A percentile compares a stretch with the other conserved stretches of the same genome.
phyloP scores from a whole-genome alignment of 2,113 vertebrate genomes.

The Ceyx melanurus region DNA sequence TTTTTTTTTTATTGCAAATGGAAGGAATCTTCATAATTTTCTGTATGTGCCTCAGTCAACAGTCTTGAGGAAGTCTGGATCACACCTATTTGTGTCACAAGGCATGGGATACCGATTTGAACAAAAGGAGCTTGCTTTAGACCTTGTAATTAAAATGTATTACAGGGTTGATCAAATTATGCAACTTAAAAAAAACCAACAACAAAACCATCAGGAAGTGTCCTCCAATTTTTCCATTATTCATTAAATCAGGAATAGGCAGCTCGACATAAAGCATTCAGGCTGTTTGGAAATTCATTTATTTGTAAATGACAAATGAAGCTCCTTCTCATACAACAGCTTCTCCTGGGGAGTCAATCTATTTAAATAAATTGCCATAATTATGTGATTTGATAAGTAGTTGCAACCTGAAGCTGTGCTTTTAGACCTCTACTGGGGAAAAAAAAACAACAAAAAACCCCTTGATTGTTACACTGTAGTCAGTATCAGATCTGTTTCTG shows the following conservation, averaged over 20 bases:
- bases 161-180: neutral
- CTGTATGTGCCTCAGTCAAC: neutral
- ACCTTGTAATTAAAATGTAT: neutral
- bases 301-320: conserved; percentile 42
- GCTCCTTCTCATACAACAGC: neutral
- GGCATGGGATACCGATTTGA: neutral
- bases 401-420: neutral
- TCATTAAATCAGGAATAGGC: conserved; percentile 30
- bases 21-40: neutral
- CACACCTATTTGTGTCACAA: neutral
- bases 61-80: neutral
- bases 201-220: neutral
- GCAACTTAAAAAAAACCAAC: neutral
- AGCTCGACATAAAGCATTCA: conserved; percentile 25
- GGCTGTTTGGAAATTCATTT: neutral
- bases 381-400: neutral
- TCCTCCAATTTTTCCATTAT: conserved; percentile 23
- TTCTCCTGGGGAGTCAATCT: conserved; percentile 13
- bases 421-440: neutral
- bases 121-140: neutral
- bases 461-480: neutral
- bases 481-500: neutral
- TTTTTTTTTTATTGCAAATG: neutral
- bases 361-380: conserved; percentile 17
- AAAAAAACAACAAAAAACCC: neutral